Base-by-base conservation (phyloP, 92 coral and sea anemone genomes). In the Phenganax stokvisi region DNA sequence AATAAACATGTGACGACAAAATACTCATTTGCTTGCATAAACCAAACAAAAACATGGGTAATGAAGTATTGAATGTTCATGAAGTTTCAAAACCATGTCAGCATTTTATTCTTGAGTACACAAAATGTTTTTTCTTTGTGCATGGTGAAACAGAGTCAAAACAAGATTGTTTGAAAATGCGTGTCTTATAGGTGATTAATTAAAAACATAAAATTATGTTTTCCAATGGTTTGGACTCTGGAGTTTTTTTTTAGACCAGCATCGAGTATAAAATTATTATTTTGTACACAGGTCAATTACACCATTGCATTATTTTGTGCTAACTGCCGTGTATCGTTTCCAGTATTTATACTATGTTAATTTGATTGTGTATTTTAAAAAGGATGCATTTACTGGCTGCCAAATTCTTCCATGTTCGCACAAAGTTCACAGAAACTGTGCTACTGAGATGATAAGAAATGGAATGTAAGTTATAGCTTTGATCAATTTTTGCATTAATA, bases 381-480 rank as follows among this genome's bases (percentile, higher is more conserved):
- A 92, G 97, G 97, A 92, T 59, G 93, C 97, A 25, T 92, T 92
- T 76, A 83, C 90, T 67, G 97, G 97, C 51, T 92, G 97, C 67
- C 93, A 89, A 56, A 85, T 91, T 60, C 70, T 91, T 16, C 90
- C 96, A 10, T 91, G 96, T 62, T 91, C 96, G 0, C 96, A 91
- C 78, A 91, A 91, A 56, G 92, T 91, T 17, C 96, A 91, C 76
- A 86, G 87, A 17, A 90, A 91, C 13, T 92, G 93, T 31, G 92
- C 93, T 10, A 80, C 87, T 6, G 88, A 87, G 8, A 89, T 92
- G 93, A 56, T 92, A 17, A 85, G 82, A 31, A 78, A 44, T 78
- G 82, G 82, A 31, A 64, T 61, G 82, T 78, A 30, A 78, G 72
- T 78, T 37, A 20, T 20, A 37, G 47, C 0, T 37, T 37, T 37